phyloP scores from a whole-genome alignment of 2,113 vertebrate species.

The Petroica traversi region DNA sequence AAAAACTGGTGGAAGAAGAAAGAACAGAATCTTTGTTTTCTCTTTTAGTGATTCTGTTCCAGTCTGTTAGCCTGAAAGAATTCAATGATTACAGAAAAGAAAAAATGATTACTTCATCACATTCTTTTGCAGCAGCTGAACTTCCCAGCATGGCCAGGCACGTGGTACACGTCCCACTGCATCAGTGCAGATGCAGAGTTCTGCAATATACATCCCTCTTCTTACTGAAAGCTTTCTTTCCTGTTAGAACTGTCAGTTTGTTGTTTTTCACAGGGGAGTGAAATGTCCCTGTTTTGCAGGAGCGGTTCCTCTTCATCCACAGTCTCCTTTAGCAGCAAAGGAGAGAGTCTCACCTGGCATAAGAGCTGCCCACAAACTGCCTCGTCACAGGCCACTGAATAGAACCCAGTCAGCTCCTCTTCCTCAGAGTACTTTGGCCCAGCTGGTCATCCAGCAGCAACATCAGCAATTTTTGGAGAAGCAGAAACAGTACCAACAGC shows the following conservation, averaged over 20 bases:
- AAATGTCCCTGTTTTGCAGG: constrained; percentile 74
- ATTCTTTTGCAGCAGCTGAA: constrained; percentile 35
- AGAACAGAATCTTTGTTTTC: background rate
- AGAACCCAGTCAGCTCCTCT: constrained; percentile 95
- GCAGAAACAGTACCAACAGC: constrained; percentile 97
- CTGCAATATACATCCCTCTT: background rate
- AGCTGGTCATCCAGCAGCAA: constrained; percentile 97
- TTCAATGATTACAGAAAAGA: constrained; percentile 10
- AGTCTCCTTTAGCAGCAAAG: constrained; percentile 88
- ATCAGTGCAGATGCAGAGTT: background rate
- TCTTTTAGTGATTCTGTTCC: background rate
- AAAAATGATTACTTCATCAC: constrained; percentile 48
- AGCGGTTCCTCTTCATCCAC: constrained; percentile 84
- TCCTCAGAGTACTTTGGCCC: constrained; percentile 94
- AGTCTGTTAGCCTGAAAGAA: constrained; percentile 1
- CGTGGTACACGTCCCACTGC: background rate
- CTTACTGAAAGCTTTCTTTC: background rate
- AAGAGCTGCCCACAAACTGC: constrained; percentile 85
- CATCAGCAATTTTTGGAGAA: constrained; percentile 98
- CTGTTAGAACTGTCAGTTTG: background rate
- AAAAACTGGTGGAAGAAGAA: background rate
- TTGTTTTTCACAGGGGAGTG: background rate
- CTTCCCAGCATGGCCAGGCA: background rate
- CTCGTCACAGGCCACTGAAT: constrained; percentile 93
- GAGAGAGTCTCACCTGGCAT: constrained; percentile 83